Evolutionary conservation across 2,888 invertebrate species (phyloP), one percentile per base, ranked within the genome.

Genomic region (Neria commutata): DNA sequence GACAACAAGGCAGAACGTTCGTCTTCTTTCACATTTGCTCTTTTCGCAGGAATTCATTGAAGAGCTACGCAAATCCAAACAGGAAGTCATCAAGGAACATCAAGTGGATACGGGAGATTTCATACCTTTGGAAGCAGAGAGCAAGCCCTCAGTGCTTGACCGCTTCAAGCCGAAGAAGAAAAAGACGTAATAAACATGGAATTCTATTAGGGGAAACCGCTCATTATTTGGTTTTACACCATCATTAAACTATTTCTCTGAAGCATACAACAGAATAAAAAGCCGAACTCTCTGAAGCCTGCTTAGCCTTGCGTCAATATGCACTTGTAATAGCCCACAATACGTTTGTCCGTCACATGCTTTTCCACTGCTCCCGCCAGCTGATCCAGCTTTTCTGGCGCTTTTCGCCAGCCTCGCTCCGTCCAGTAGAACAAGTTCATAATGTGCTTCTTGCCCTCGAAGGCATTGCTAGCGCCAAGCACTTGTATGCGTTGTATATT

Each of bases 401-500:
- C 23, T 4, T 45, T 11, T 11, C 2, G 25, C 3, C 14, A 5
- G 0, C 33, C 1, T 8, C 61, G 40, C 8, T 46, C 34, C 14
- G 51, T 51, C 83, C 86, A 86, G 67, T 84, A 85, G 46, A 87
- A 77, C 34, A 87, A 69, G 58, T 87, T 85, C 62, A 84, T 83
- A 11, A 87, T 79, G 66, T 84, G 84, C 60, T 84, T 83, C 65
- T 85, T 86, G 45, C 80, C 77, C 59, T 77, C 81, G 23, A 80
- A 76, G 34, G 83, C 78, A 70, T 76, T 73, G n/a, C 69, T 69
- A 42, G 73, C 70, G 1, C 85, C 84, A 21, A 78, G 73, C 59
- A 81, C 66, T 47, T 78, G 74, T 8, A 80, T 70, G 5, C 62
- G 62, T 42, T 68, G 64, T 17, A 81, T 56, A 58, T 79, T 76